Evolutionary conservation across 1,140 invertebrate species (phyloP), one percentile per base, ranked within the genome.

Genomic region (Agrilus planipennis): DNA sequence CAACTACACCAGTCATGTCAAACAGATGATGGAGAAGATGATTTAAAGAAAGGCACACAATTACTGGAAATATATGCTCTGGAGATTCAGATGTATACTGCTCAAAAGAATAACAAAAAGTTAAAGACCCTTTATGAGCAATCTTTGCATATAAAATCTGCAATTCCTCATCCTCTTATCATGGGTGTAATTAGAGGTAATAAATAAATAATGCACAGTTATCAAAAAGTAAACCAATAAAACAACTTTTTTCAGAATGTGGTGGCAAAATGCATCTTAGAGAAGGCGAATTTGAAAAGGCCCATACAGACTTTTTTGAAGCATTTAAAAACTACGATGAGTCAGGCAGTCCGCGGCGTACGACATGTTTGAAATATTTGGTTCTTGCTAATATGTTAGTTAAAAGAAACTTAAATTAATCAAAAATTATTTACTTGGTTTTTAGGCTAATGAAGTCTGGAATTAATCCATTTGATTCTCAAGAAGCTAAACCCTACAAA

Each of bases 291-390:
- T 99, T 97, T 67, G 93, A 97, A 62, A 91, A 95, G 65, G 94
- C 95, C 4, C 93, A 99, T 61, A 98, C 92, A 2, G 95, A 99
- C 61, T 99, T 99, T 65, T 99, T 99, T 68, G 94, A 99, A 68
- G 96, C 96, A 2, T 99, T 99, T 63, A 99, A 99, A 71, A 99
- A 99, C 66, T 99, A 99, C 62, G 96, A 99, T 73, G 95, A 99
- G 68, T 96, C 92, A 25, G 95, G 95, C n/a, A 95, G 89, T 52
- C 91, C 92, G 25, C 71, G 95, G 45, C 71, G 96, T 50, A 99
- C 93, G 16, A 96, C 92, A 0, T 99, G 95, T 62, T 67, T 99
- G 10, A 99, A 99, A 66, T 99, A 99, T 68, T 74, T 99, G 45
- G 95, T 99, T 22, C 63, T 99, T 53, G 94, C 96, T 5, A 99